phyloP scores from a whole-genome alignment of 2,797 vertebrate genomes.

The Smutsia gigantea region DNA sequence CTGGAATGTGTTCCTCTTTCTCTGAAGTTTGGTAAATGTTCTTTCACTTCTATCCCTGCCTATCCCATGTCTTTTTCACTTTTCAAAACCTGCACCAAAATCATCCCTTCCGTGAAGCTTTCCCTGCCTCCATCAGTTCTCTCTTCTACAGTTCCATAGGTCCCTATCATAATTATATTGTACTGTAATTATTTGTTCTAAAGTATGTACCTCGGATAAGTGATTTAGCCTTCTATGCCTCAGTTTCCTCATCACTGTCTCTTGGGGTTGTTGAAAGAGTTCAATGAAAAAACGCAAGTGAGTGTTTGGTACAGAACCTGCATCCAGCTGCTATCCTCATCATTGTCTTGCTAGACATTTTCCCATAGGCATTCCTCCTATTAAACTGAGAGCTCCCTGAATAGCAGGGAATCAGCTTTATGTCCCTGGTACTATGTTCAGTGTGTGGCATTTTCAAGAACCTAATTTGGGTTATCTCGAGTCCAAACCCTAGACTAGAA shows the following conservation, averaged over 20 bases:
- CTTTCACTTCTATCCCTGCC: background rate
- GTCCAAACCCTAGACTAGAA: background rate
- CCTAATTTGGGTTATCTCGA: background rate
- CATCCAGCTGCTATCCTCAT: background rate
- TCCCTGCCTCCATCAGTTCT: background rate
- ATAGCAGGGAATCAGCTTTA: background rate
- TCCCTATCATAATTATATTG: background rate
- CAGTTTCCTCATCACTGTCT: background rate
- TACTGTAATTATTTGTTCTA: background rate
- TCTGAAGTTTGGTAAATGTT: background rate
- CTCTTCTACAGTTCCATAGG: background rate
- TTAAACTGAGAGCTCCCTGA: background rate
- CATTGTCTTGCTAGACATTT: background rate
- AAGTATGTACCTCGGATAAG: background rate
- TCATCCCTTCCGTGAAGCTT: background rate
- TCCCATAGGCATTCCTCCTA: background rate
- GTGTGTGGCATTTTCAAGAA: conserved; percentile 4
- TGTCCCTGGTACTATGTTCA: background rate
- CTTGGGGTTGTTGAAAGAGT: background rate
- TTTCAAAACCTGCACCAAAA: background rate
- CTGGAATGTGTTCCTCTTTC: background rate
- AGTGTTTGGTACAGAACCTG: background rate
- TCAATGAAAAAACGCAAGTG: background rate
- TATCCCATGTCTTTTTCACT: background rate
- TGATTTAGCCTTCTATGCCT: background rate